Conservation (phyloP, 2,113 vertebrate genomes). For the Puntigrus tetrazona region DNA sequence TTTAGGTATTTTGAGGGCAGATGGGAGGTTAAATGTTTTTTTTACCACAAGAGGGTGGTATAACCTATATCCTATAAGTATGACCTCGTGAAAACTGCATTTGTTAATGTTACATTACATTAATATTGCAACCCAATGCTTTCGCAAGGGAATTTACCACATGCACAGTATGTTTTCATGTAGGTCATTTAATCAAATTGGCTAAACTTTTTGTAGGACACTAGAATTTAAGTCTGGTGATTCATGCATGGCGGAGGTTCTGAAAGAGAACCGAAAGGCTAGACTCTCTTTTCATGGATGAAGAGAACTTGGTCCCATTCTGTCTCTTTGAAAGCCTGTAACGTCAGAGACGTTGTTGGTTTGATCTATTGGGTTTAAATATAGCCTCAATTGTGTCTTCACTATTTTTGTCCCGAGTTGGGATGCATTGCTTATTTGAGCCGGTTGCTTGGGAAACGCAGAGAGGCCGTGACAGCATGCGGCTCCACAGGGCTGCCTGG, state of each 20-base stretch:
- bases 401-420: constrained; percentile 42
- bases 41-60: constrained; percentile 34
- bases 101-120: not conserved
- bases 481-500: not conserved
- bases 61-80: not conserved
- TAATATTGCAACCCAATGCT: not conserved
- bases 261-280: not conserved
- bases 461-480: not conserved
- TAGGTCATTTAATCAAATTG: not conserved
- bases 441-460: constrained; percentile 37
- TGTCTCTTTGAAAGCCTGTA: constrained; percentile 1
- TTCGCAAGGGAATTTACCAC: not conserved
- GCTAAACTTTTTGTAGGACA: not conserved
- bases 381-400: constrained; percentile 12
- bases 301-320: not conserved
- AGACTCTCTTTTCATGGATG: not conserved
- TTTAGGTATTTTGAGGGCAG: not conserved
- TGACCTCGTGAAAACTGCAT: not conserved
- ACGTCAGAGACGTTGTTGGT: constrained; percentile 16
- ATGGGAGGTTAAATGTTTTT: not conserved
- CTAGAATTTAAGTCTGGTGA: not conserved
- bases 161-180: not conserved
- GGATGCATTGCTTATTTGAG: constrained; percentile 34
- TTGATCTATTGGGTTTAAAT: constrained; percentile 41
- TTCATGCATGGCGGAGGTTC: not conserved